phyloP scores from a whole-genome alignment of 2,888 invertebrate species.

The Celastrina argiolus region DNA sequence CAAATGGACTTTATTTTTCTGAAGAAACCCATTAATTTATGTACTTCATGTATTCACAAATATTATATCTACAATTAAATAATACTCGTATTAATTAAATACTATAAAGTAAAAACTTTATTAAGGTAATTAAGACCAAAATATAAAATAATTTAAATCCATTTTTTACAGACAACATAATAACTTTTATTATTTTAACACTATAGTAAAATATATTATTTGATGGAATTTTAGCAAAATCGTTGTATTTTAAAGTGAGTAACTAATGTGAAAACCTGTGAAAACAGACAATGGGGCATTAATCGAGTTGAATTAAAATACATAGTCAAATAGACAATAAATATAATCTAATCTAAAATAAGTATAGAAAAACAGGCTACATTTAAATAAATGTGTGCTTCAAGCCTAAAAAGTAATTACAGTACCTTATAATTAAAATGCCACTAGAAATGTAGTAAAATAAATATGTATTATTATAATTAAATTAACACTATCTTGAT shows the following conservation, averaged over 20 bases:
- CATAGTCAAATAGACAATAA: background rate
- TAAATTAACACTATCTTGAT: background rate
- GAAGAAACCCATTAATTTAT: no score
- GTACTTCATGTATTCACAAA: no score
- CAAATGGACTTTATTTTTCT: no score
- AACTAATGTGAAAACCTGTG: no score
- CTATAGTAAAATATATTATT: background rate
- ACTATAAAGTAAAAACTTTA: background rate
- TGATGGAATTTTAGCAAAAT: no score
- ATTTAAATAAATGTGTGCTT: background rate
- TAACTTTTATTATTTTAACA: background rate
- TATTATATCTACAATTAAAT: no score
- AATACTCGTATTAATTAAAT: no score
- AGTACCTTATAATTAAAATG: background rate
- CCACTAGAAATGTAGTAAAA: background rate
- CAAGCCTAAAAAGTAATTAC: background rate
- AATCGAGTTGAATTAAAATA: background rate
- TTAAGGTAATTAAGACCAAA: background rate
- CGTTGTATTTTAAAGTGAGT: background rate
- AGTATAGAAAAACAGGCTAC: background rate
- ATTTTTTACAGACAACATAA: background rate
- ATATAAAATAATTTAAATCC: background rate
- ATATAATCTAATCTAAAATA: background rate
- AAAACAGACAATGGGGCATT: background rate
- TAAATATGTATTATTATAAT: conserved; percentile 9